Conservation (phyloP, 1,140 invertebrate genomes). For the Penaeus vannamei region DNA sequence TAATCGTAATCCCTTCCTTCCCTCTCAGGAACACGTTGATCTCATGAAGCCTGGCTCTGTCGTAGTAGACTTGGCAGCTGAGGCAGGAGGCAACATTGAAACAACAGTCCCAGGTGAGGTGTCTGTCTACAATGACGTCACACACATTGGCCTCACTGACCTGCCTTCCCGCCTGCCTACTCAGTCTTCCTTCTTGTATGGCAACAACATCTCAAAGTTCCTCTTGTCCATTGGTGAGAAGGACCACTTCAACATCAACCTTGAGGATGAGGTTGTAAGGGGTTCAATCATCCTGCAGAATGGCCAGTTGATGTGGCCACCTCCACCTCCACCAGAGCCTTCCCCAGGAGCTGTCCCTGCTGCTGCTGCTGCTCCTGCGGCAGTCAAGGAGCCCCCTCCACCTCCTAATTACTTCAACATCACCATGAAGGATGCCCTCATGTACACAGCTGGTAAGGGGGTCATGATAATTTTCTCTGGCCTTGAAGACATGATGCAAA, state of each 20-base stretch:
- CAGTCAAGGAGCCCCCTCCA: conserved; percentile 73
- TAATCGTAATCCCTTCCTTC: too few relatives aligned
- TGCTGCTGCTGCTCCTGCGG: conserved; percentile 72
- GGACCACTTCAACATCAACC: conserved; percentile 84
- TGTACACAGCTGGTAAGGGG: conserved; percentile 80
- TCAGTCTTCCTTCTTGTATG: conserved; percentile 88
- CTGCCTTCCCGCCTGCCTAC: conserved; percentile 87
- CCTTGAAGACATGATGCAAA: background rate
- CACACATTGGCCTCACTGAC: conserved; percentile 89
- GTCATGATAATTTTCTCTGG: background rate
- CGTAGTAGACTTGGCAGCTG: conserved; percentile 90
- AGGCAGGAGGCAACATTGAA: conserved; percentile 90
- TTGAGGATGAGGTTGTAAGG: conserved; percentile 89
- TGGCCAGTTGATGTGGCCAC: conserved; percentile 86
- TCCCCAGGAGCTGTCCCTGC: conserved; percentile 70
- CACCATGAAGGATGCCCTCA: conserved; percentile 79
- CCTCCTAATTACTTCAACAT: conserved; percentile 74
- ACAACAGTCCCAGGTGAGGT: conserved; percentile 87
- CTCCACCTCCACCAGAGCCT: conserved; percentile 76
- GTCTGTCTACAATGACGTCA: conserved; percentile 83
- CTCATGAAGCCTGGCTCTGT: conserved; percentile 92
- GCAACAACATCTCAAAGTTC: conserved; percentile 92
- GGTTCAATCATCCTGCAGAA: conserved; percentile 85
- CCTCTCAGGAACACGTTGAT: conserved; percentile 82
- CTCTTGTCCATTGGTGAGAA: conserved; percentile 83